These are phyloP conservation scores for Nemopilema nomurai DNA, from an alignment of 30 jellyfish, hydroid and myxozoan genomes.

Conservation along the genomic window DNA sequence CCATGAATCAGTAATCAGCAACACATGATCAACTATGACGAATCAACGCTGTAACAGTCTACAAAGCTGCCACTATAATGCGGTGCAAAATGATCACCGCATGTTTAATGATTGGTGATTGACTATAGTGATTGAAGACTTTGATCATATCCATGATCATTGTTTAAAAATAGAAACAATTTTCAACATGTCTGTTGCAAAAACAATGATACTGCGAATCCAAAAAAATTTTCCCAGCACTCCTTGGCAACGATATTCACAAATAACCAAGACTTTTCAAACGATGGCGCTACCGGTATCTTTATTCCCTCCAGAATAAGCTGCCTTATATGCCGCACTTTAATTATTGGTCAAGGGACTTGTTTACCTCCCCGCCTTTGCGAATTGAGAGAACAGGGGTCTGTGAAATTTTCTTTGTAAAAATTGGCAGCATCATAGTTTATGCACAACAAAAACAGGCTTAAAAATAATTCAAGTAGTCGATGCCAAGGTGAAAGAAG, in stretches of 20 bases:
- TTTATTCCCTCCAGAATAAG: not conserved
- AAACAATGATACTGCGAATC: no score
- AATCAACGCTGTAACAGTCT: no score
- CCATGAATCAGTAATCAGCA: not conserved
- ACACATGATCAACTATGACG: no score
- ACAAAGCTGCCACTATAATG: no score
- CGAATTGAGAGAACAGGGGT: not conserved
- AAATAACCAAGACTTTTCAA: not conserved
- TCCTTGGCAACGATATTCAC: not conserved
- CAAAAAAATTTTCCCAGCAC: no score
- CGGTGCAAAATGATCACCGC: no score
- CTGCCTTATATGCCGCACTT: not conserved
- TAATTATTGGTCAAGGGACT: not conserved
- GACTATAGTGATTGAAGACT: not conserved
- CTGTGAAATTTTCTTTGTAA: no score
- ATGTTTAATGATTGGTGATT: no score
- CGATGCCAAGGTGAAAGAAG: no score
- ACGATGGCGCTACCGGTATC: not conserved
- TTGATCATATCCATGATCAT: no score
- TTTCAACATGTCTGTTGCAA: no score
- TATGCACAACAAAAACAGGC: not conserved
- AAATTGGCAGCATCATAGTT: not conserved
- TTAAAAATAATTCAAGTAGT: not conserved
- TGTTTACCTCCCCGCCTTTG: not conserved
- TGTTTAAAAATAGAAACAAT: no score